Conservation (phyloP, 1,140 invertebrate species). For the Vanessa tameamea region DNA sequence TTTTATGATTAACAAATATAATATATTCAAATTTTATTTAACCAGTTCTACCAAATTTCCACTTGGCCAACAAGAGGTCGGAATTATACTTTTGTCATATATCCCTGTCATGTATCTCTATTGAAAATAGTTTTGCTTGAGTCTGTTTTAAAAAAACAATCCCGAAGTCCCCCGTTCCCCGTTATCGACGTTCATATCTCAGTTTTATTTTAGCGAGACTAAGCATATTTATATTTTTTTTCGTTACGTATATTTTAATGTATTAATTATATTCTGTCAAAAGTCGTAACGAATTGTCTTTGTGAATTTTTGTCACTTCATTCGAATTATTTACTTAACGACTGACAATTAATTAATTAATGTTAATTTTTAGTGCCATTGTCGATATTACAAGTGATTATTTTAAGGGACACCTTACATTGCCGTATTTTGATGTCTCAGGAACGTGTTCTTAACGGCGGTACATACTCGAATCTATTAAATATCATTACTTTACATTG, state of each 20-base stretch:
- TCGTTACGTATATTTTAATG: not conserved
- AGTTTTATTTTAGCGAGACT: not conserved
- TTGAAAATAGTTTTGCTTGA: constrained; percentile 15
- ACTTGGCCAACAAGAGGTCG: constrained; percentile 1
- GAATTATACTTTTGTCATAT: not conserved
- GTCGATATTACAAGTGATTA: too few relatives aligned
- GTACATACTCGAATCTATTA: too few relatives aligned
- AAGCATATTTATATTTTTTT: not conserved
- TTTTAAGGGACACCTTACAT: too few relatives aligned
- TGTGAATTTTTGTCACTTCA: too few relatives aligned
- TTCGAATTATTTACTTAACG: too few relatives aligned
- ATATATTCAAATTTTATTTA: constrained; percentile 6
- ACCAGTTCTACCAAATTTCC: constrained; percentile 12
- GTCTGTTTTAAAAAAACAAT: not conserved
- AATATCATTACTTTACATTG: too few relatives aligned
- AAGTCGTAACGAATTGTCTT: not conserved
- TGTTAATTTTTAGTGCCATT: too few relatives aligned
- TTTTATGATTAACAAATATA: constrained; percentile 11
- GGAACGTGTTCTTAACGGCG: too few relatives aligned
- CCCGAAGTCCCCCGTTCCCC: not conserved
- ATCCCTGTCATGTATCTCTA: not conserved
- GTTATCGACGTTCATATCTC: not conserved
- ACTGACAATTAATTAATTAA: too few relatives aligned
- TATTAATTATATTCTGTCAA: not conserved
- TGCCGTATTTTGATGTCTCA: too few relatives aligned